Evolutionary conservation across 2,113 vertebrate genomes (phyloP).

Genomic region (Lathamus discolor): DNA sequence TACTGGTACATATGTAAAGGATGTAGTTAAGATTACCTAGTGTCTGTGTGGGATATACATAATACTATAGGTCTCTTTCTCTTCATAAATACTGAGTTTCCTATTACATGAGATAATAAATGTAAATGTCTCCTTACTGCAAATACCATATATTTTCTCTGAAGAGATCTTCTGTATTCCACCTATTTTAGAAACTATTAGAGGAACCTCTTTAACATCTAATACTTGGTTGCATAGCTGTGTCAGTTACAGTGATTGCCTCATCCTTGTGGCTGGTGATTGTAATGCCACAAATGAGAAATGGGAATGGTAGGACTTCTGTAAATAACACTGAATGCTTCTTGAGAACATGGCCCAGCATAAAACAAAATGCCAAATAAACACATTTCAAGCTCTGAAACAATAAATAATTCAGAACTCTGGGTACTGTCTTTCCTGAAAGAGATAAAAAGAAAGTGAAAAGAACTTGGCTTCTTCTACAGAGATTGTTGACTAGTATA

Average conservation of each 20-base stretch:
- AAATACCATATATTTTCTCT: background rate
- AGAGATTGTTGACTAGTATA: background rate
- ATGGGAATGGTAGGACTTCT: background rate
- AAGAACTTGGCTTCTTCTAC: background rate
- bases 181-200: background rate
- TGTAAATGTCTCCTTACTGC: background rate
- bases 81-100: background rate
- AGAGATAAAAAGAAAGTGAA: background rate
- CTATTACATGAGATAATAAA: background rate
- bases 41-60: background rate
- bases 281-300: background rate
- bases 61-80: background rate
- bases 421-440: background rate
- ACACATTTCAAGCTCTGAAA: background rate
- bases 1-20: background rate
- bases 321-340: background rate
- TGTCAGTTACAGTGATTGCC: background rate
- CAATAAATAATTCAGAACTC: background rate
- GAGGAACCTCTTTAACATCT: background rate
- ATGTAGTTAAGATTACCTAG: background rate
- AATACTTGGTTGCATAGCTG: background rate
- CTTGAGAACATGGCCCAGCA: background rate
- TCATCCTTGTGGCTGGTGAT: background rate
- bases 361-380: background rate
- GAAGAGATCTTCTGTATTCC: background rate